Evolutionary conservation across 2,888 invertebrate species (phyloP).

Genomic region (Noctua fimbriata): DNA sequence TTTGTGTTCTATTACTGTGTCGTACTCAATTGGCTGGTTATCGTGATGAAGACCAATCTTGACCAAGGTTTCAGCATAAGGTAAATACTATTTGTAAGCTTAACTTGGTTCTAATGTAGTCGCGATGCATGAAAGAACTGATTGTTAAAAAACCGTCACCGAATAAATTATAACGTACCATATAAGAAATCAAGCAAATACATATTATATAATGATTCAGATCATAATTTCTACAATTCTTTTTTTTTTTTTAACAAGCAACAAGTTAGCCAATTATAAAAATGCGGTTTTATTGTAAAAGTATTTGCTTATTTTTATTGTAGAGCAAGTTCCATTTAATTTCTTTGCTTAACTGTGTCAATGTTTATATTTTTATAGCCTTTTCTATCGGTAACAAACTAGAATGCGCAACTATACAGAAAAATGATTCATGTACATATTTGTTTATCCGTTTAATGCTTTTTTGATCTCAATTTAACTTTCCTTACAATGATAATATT

Average conservation of each 20-base stretch:
- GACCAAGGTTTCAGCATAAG: not conserved
- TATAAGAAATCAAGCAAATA: not conserved
- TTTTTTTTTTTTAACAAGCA: conserved; percentile 27
- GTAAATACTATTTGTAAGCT: not conserved
- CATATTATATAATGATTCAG: not conserved
- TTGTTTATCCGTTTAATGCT: not conserved
- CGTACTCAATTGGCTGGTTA: not conserved
- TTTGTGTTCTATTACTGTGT: not conserved
- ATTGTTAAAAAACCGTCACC: not conserved
- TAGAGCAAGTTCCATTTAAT: conserved; percentile 29
- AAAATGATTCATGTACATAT: not conserved
- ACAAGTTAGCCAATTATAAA: conserved; percentile 40
- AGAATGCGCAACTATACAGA: not conserved
- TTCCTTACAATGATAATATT: not conserved
- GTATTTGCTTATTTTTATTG: conserved; percentile 18
- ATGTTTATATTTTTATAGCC: conserved; percentile 22
- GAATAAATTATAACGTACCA: not conserved
- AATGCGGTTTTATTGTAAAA: conserved; percentile 18
- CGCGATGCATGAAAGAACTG: not conserved
- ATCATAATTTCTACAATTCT: conserved; percentile 38
- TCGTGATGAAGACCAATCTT: not conserved
- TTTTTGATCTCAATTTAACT: not conserved
- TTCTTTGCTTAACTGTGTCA: conserved; percentile 26
- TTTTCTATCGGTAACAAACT: conserved; percentile 24
- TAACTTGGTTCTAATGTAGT: not conserved